Percentiles rank a stretch among this genome's conserved stretches.
Conservation (phyloP, 2,888 invertebrate genomes). For the Deilephila porcellus region DNA sequence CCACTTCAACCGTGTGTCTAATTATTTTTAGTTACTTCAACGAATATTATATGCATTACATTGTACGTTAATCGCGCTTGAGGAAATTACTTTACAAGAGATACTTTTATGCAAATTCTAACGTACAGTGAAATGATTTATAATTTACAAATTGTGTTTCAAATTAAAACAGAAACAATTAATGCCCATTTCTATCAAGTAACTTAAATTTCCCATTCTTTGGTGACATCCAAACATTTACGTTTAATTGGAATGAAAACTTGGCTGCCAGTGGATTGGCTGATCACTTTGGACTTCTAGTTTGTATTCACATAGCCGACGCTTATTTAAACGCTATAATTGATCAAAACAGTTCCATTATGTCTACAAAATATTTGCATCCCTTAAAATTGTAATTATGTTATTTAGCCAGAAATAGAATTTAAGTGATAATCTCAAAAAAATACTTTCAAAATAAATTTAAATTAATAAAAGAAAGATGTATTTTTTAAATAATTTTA, state of each 20-base stretch:
- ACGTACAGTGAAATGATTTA: conserved; percentile 12
- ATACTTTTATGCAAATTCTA: conserved; percentile 27
- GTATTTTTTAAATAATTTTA: conserved; percentile 12
- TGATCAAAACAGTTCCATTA: too few species aligned
- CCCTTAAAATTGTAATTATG: not conserved
- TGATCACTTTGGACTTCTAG: not conserved
- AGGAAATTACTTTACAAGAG: conserved; percentile 13
- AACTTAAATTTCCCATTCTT: conserved; percentile 49
- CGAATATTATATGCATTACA: not conserved
- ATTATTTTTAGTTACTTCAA: not conserved
- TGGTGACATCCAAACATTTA: conserved; percentile 45
- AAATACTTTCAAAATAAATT: not conserved
- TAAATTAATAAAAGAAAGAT: conserved; percentile 1
- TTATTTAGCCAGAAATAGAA: not conserved
- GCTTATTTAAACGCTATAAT: not conserved
- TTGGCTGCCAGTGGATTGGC: conserved; percentile 25
- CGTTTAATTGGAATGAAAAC: conserved; percentile 28
- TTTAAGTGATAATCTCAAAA: not conserved
- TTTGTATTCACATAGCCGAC: not conserved
- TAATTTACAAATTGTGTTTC: conserved; percentile 22
- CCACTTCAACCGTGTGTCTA: not conserved
- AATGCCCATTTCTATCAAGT: conserved; percentile 52
- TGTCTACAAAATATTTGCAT: not conserved
- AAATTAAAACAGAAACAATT: conserved; percentile 39
- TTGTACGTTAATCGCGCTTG: not conserved